These are phyloP conservation scores for Meloidogyne chitwoodi DNA, from an alignment of 1,140 invertebrate species.

Conservation along the genomic window DNA sequence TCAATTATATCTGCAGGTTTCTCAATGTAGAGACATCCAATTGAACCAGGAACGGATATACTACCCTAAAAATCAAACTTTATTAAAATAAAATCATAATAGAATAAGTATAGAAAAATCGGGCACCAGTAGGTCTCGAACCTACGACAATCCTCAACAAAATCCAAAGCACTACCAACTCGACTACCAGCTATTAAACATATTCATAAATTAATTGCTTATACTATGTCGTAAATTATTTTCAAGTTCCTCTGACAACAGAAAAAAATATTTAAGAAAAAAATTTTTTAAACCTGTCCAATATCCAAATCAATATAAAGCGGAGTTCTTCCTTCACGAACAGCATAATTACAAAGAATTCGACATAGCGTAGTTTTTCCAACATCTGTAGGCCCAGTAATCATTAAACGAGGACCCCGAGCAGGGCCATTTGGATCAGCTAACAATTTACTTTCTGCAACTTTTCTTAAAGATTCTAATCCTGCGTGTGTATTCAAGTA, in stretches of 20 bases:
- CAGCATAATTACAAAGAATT: constrained; percentile 87
- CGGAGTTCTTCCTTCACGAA: constrained; percentile 74
- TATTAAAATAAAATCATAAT: too few species aligned
- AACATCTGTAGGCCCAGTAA: constrained; percentile 89
- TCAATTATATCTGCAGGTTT: constrained; percentile 52
- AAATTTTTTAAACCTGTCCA: constrained; percentile 71
- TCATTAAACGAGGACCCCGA: constrained; percentile 69
- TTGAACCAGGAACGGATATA: constrained; percentile 48
- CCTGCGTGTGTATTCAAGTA: constrained; percentile 92
- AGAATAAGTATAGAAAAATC: not conserved
- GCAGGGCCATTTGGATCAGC: constrained; percentile 20
- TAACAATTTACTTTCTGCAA: constrained; percentile 71
- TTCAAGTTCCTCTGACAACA: too few species aligned
- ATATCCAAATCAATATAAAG: constrained; percentile 94
- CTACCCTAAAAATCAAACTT: constrained; percentile 31
- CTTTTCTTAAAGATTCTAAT: constrained; percentile 78
- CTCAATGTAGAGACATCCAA: constrained; percentile 49
- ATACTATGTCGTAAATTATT: too few species aligned
- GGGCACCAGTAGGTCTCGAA: not conserved
- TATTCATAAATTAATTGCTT: too few species aligned
- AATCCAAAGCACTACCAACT: not conserved
- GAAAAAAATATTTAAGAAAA: too few species aligned
- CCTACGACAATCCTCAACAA: not conserved
- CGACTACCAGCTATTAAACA: not conserved
- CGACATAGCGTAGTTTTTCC: constrained; percentile 88